Base-by-base conservation (phyloP, 2,888 invertebrate species). In the Agrotis ipsilon region DNA sequence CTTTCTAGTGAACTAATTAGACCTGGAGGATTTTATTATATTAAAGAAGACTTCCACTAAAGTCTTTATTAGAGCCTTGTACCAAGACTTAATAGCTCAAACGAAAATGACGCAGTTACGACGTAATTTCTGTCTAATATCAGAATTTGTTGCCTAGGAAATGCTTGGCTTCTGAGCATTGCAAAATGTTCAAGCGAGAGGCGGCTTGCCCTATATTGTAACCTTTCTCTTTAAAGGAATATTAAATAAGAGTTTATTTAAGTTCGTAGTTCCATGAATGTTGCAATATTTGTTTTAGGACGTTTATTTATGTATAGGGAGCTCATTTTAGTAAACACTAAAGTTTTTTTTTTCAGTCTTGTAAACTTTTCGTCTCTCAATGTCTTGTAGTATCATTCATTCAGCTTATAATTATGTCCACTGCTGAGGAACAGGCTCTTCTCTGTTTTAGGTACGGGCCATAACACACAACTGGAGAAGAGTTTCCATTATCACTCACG, bases 141-240 rank as follows among this genome's bases (percentile, higher is more conserved):
- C 7, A 61, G 69, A 79, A 79, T 79, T 79, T 68, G 78, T 74
- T 70, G 18, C 39, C 61, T 27, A 79, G 78, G 78, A 75, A 78
- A 48, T 58, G 48, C 39, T 51, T 32, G 24, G 51, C 9, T 43
- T 61, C 43, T 16, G 11, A 19, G 52, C 18, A 68, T 78, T 75
- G 67, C 75, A 21, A 78, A 78, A 78, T 75, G 64, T 54, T 54
- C 11, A 49, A 66, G 66, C 55, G 6, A 70, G 27, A 67, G 24
- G 39, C 16, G 18, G 69, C 49, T 48, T 24, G 24, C 46, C 24
- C 21, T 58, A 48, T 54, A 46, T 61, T 64, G 39, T 64, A n/a
- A 24, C 21, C 52, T 61, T 64, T 70, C 69, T 51, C 66, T 74
- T n/a, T 16, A 13, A n/a, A 54, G 14, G 6, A 27, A 51, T 43